Percentiles rank a stretch among this genome's conserved stretches.
These are phyloP conservation scores for Hyalella azteca DNA, from an alignment of 2,888 invertebrate species.

Conservation along the genomic window DNA sequence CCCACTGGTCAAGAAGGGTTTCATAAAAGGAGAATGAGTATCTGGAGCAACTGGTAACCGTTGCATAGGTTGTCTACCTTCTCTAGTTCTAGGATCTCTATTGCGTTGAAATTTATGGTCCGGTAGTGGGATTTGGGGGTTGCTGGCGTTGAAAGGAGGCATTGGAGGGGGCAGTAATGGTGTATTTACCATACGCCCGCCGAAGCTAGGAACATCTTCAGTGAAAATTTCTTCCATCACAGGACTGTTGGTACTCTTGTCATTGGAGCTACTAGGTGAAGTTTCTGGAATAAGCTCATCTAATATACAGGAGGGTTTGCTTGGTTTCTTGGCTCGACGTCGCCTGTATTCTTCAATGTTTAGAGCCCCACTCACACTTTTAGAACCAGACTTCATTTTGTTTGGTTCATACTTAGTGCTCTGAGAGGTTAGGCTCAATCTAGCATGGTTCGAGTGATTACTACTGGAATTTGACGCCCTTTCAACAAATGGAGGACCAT, in stretches of 20 bases:
- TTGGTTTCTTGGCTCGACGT: neutral
- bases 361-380: neutral
- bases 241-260: neutral
- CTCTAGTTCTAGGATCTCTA: neutral
- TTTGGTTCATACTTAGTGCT: neutral
- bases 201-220: neutral
- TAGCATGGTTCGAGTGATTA: too few species aligned
- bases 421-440: neutral
- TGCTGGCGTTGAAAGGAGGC: neutral
- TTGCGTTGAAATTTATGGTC: neutral
- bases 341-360: slow-evolving; percentile 27
- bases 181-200: neutral
- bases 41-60: neutral
- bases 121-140: neutral
- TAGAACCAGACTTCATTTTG: neutral
- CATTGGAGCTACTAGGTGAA: neutral
- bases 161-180: neutral
- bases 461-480: too few species aligned
- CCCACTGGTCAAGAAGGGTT: neutral
- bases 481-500: too few species aligned
- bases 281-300: slow-evolving; percentile 15
- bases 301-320: neutral
- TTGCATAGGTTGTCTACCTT: neutral
- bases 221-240: neutral
- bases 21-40: neutral